phyloP scores from a whole-genome alignment of 64 coral and sea anemone genomes.

The Astreopora myriophthalma region DNA sequence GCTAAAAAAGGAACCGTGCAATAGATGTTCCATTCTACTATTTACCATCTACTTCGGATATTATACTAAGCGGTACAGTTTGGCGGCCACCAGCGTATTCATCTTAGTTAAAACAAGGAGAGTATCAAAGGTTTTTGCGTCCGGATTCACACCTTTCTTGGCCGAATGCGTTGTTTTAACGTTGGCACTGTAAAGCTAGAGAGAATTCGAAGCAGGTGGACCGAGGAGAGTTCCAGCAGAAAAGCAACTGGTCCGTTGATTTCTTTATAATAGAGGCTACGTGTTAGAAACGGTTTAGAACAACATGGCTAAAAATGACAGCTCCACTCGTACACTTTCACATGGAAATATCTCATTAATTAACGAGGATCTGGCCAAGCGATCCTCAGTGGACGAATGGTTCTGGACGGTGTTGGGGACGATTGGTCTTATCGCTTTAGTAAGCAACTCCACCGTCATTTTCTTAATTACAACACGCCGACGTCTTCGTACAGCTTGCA shows the following conservation, averaged over 20 bases:
- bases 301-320: background rate
- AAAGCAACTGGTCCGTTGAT: too few relatives aligned
- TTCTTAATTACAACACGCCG: constrained; percentile 45
- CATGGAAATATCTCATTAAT: background rate
- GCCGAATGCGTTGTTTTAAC: too few relatives aligned
- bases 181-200: too few relatives aligned
- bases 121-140: too few relatives aligned
- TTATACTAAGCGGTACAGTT: background rate
- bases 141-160: too few relatives aligned
- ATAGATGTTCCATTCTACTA: background rate
- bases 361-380: background rate
- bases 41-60: background rate
- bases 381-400: background rate
- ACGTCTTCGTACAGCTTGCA: constrained; percentile 44
- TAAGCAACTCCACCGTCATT: constrained; percentile 51
- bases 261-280: too few relatives aligned
- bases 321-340: background rate
- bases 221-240: too few relatives aligned
- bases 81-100: background rate
- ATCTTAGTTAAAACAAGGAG: background rate
- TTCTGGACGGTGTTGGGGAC: constrained; percentile 18
- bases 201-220: too few relatives aligned
- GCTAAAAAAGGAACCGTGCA: background rate
- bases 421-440: constrained; percentile 30
- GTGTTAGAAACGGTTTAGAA: background rate